A percentile compares a stretch with the other conserved stretches of the same genome.
phyloP scores from a whole-genome alignment of 2,797 vertebrate species.

The Chiloscyllium punctatum region DNA sequence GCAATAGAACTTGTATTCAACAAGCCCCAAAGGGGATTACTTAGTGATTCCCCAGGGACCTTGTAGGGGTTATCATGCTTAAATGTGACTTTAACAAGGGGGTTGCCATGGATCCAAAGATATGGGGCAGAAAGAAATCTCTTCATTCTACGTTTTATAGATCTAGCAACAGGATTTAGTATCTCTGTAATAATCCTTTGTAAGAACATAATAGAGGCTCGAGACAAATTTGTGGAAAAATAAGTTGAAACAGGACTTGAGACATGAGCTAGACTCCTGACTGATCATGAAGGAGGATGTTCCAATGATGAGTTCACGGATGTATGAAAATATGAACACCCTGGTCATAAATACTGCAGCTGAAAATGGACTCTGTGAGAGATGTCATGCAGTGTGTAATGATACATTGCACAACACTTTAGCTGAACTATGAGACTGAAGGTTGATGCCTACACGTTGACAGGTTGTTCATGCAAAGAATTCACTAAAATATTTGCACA shows the following conservation, averaged over 20 bases:
- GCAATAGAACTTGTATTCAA: no score
- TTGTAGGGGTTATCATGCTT: no score
- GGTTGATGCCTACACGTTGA: not conserved
- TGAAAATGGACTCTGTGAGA: not conserved
- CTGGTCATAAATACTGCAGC: not conserved
- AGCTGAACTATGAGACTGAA: not conserved
- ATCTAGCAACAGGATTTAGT: no score
- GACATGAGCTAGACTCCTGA: not conserved
- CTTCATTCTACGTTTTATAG: no score
- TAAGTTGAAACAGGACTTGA: not conserved
- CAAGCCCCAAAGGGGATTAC: no score
- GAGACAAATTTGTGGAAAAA: not conserved
- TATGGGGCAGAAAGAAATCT: no score
- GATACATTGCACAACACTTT: not conserved
- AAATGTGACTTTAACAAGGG: no score
- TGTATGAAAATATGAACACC: not conserved
- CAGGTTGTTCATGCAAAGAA: not conserved
- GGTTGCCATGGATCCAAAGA: no score
- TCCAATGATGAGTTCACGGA: not conserved
- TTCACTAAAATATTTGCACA: not conserved
- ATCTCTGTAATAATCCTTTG: no score
- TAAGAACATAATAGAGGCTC: not conserved
- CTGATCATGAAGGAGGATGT: not conserved
- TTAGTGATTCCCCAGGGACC: no score
- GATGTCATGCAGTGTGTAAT: not conserved